A percentile compares a stretch with the other conserved stretches of the same genome.
Evolutionary conservation across 2,888 invertebrate species (phyloP).

Genomic region (Elysia crispata): DNA sequence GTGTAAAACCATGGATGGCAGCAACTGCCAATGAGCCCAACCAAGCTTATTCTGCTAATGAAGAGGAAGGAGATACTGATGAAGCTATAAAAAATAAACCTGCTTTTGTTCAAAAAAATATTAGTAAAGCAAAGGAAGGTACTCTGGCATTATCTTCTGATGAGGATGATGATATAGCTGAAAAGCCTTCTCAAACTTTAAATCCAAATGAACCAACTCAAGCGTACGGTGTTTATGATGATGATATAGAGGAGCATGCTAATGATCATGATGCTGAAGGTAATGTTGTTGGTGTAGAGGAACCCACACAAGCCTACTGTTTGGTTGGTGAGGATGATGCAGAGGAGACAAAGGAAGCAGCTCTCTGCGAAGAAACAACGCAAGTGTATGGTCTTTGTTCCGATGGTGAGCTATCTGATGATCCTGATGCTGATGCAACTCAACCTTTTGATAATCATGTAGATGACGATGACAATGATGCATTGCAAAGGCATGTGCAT

Average conservation of each 20-base stretch:
- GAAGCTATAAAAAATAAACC: too few species aligned
- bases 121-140: too few species aligned
- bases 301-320: conserved; percentile 11
- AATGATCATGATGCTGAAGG: conserved; percentile 52
- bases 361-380: conserved; percentile 37
- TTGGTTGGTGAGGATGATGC: conserved; percentile 10
- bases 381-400: conserved; percentile 26
- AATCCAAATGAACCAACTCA: conserved; percentile 24
- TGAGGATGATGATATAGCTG: conserved; percentile 16
- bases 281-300: conserved; percentile 15
- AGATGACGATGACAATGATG: conserved; percentile 34
- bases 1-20: not conserved
- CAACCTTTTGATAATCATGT: conserved; percentile 23
- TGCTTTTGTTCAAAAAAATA: too few species aligned
- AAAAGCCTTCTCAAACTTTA: not conserved
- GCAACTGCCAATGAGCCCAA: conserved; percentile 29
- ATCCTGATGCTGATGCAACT: conserved; percentile 38
- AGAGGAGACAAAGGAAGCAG: not conserved
- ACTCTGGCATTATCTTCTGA: conserved; percentile 23
- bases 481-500: not conserved
- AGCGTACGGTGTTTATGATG: conserved; percentile 41
- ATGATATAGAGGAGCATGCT: conserved; percentile 52
- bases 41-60: conserved; percentile 23
- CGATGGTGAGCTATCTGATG: not conserved
- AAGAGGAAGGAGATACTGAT: not conserved